Percentiles rank a stretch among this genome's conserved stretches.
Evolutionary conservation across 2,797 vertebrate genomes (phyloP).

Genomic region (Hydrophis major): DNA sequence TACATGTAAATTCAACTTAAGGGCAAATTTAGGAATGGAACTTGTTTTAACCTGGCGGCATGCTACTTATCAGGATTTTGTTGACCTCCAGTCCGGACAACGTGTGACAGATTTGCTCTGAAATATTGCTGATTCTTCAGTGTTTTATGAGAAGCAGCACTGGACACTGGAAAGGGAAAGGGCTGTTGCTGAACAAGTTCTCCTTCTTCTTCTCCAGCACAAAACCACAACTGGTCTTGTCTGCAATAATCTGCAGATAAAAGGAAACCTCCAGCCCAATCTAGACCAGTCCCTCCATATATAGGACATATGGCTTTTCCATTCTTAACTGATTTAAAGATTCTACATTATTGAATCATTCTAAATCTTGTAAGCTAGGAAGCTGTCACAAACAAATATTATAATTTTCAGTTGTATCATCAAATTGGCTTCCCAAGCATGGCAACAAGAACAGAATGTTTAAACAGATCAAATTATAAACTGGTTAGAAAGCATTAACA

Average conservation of each 20-base stretch:
- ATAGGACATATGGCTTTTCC: background rate
- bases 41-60: background rate
- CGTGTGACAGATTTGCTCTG: background rate
- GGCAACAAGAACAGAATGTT: constrained; percentile 44
- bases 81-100: no score
- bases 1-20: background rate
- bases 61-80: background rate
- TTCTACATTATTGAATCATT: background rate
- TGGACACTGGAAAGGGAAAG: background rate
- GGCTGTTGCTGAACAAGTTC: background rate
- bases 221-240: background rate
- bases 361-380: background rate
- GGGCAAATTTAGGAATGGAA: background rate
- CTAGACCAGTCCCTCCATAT: background rate
- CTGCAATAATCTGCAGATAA: background rate
- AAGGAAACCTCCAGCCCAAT: background rate
- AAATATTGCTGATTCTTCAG: background rate
- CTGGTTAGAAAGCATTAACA: constrained; percentile 45
- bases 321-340: background rate
- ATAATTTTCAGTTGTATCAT: constrained; percentile 16
- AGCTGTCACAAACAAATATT: accelerated
- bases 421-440: constrained; percentile 33
- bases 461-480: constrained; percentile 45
- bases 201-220: background rate
- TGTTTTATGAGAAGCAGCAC: background rate